Base-by-base conservation (phyloP, 2,797 vertebrate species). In the Poeciliopsis presidionis region DNA sequence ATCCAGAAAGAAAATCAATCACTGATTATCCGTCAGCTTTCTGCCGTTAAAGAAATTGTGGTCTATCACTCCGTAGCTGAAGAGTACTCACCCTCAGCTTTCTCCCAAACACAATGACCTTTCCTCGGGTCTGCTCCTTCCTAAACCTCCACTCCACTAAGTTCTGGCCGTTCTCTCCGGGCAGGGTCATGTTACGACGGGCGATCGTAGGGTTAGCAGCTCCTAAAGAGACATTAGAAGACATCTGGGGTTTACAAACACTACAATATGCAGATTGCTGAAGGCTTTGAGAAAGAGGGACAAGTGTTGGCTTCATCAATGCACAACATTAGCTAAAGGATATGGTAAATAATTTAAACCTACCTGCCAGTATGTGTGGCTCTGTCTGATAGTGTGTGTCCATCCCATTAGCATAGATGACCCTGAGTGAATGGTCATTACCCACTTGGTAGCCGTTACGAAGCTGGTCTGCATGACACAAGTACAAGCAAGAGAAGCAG, bases 101-200 rank as follows among this genome's bases (percentile, higher is more conserved):
- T 49, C 98, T 96, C 45, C 98, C 98, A 25, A 98, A 99, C 59
- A 99, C 97, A 0, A 97, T 98, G 90, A 99, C 96, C 87, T 98
- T 99, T 47, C 98, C 98, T 55, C 97, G 93, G 8, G 96, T 95
- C 90, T 99, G 98, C 84, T 99, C 98, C 84, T 99, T 99, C 47
- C 98, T 95, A 94, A 99, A 99, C 70, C 98, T 93, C 98, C 98
- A 99, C 77, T 99, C 98, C 88, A 99, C 98, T 93, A 99, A 88
- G 88, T 99, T 99, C 82, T 98, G 98, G 0, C 98, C 98, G 0
- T 98, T 99, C 81, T 99, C 98, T 30, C 98, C 98, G 0, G 98
- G 98, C 0, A 99, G 96, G 0, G 97, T 98, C 97, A 99, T 99
- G 92, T 99, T 99, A 72, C 98, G 96, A 77, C 98, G 97, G 55